Percentiles rank a stretch among this genome's conserved stretches.
Evolutionary conservation across 2,888 invertebrate species (phyloP).

Genomic region (Calliopum simillimum): DNA sequence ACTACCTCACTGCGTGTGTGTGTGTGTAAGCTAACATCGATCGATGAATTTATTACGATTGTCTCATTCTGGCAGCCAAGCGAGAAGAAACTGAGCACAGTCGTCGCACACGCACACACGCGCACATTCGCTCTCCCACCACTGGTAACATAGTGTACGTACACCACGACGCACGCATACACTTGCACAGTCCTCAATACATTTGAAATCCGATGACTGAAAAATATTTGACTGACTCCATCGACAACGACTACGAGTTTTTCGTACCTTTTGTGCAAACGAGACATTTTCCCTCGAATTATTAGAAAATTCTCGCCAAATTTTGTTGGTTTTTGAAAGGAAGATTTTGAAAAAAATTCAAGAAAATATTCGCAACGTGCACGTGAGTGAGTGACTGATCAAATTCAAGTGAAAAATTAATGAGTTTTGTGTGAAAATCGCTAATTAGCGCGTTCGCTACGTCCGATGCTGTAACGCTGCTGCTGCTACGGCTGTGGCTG

Average conservation of each 20-base stretch:
- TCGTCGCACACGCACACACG: neutral
- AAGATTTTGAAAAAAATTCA: slow-evolving; percentile 18
- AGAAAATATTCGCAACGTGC: slow-evolving; percentile 26
- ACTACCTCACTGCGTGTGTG: neutral
- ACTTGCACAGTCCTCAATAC: slow-evolving; percentile 22
- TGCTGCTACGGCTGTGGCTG: slow-evolving; percentile 20
- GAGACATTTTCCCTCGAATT: slow-evolving; percentile 47
- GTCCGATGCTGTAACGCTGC: neutral
- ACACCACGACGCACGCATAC: slow-evolving; percentile 15
- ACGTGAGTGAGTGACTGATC: neutral
- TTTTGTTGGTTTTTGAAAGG: slow-evolving; percentile 11
- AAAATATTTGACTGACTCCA: slow-evolving; percentile 29
- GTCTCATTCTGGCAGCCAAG: slow-evolving; percentile 26
- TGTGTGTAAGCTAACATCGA: slow-evolving; percentile 6
- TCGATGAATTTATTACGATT: slow-evolving; percentile 26
- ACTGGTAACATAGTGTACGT: slow-evolving; percentile 17
- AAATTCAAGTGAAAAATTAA: slow-evolving; percentile 26
- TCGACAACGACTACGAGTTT: slow-evolving; percentile 62
- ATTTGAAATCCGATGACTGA: slow-evolving; percentile 40
- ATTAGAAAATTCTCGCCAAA: slow-evolving; percentile 45
- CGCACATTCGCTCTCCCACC: slow-evolving; percentile 16
- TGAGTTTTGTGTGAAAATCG: slow-evolving; percentile 10
- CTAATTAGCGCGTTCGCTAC: too few relatives aligned
- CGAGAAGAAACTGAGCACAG: too few relatives aligned
- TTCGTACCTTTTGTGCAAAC: slow-evolving; percentile 60